Percentiles rank a stretch among this genome's conserved stretches.
These are phyloP conservation scores for Cyrtorhinus lividipennis DNA, from an alignment of 1,140 invertebrate species.

Conservation along the genomic window DNA sequence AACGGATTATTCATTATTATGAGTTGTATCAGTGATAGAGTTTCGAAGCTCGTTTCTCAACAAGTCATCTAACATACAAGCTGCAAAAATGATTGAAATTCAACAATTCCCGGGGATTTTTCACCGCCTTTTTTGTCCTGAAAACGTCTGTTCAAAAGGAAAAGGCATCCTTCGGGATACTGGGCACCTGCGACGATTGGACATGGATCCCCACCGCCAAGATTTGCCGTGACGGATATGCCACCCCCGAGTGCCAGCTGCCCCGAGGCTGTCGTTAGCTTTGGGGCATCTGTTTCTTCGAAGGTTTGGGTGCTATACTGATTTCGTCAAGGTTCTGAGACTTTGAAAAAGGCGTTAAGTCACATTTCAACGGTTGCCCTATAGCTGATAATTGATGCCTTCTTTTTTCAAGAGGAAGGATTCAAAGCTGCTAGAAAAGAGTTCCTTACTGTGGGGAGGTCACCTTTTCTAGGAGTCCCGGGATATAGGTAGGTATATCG, in stretches of 20 bases:
- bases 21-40: no score
- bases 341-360: conserved; percentile 1
- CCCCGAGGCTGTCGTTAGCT: neutral
- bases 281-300: neutral
- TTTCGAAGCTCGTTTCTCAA: no score
- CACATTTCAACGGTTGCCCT: conserved; percentile 3
- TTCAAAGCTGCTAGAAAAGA: neutral
- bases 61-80: no score
- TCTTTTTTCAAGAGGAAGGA: neutral
- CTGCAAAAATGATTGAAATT: no score
- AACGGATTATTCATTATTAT: no score
- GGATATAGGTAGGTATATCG: no score
- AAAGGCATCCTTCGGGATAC: neutral
- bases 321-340: conserved; percentile 4
- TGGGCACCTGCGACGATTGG: conserved; percentile 5
- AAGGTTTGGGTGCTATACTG: neutral
- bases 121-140: neutral
- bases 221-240: neutral
- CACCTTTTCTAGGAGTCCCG: no score
- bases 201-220: neutral
- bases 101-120: no score
- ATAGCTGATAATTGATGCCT: neutral
- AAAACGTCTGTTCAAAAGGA: neutral
- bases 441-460: no score
- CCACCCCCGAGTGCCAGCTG: conserved; percentile 5